Evolutionary conservation across 64 coral and sea anemone species (phyloP), one percentile per base, ranked within the genome.

Genomic region (Anthopleura sola): DNA sequence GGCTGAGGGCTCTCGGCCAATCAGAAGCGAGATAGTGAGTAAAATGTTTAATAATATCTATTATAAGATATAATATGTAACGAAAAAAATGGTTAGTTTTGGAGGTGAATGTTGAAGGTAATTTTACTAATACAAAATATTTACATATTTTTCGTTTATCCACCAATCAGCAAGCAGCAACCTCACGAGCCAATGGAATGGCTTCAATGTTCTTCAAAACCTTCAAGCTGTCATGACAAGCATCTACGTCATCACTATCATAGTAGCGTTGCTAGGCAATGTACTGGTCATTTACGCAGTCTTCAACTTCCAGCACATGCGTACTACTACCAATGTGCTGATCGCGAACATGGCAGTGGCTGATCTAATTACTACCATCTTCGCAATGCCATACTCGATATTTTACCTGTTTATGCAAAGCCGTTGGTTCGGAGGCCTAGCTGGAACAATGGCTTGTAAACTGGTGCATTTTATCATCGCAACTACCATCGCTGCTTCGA

Each of bases 271-370:
- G 36, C 76, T 79, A 44, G 76, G 76, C 44, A 79, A 77, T 32
- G 20, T 17, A 18, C 14, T 77, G 37, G 75, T 77, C 3, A 77
- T 77, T 10, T 40, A 77, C n/a, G 75, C 75, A 2, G 75, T 77
- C 75, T 31, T 38, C 37, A 31, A 77, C 23, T 77, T 17, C 39
- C 39, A 44, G 39, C 39, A 44, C 39, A 44, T 44, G 39, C 39
- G 36, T 19, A 85, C 56, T 26, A 37, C 83, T 5, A 46, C 38
- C 39, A 85, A 85, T 40, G 36, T 64, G 5, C 26, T 85, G n/a
- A 85, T 85, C 58, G 23, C 39, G 2, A 85, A 85, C 38, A 85
- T 85, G 83, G 83, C 83, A 3, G 56, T 68, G 36, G 83, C 55
- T 18, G 83, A 85, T 9, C 38, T 85, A 0, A 85, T 85, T 46